Evolutionary conservation across 2,113 vertebrate species (phyloP).

Genomic region (Sebastes fasciatus): DNA sequence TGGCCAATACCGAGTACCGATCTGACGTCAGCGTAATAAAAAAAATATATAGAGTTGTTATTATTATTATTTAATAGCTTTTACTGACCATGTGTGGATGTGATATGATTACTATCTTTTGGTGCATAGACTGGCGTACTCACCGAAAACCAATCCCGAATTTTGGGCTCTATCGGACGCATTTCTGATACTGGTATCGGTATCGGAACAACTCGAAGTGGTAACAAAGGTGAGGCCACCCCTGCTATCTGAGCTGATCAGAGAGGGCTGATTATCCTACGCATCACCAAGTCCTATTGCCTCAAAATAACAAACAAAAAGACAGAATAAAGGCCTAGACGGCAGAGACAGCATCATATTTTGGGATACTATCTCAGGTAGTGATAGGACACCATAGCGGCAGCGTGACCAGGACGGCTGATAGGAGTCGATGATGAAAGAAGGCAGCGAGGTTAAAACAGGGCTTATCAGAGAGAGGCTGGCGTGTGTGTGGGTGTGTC

Average conservation of each 20-base stretch:
- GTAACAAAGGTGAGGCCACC: slow-evolving; percentile 61
- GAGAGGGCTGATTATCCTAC: slow-evolving; percentile 55
- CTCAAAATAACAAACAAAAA: slow-evolving; percentile 58
- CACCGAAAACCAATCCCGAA: too few relatives aligned
- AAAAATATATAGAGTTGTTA: too few relatives aligned
- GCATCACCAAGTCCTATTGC: slow-evolving; percentile 54
- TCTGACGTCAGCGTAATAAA: too few relatives aligned
- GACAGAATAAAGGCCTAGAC: slow-evolving; percentile 50
- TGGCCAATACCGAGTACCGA: too few relatives aligned
- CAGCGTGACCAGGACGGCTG: slow-evolving; percentile 48
- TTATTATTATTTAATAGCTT: too few relatives aligned
- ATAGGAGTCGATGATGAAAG: slow-evolving; percentile 66
- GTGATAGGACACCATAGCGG: slow-evolving; percentile 52
- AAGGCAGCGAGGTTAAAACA: slow-evolving; percentile 40
- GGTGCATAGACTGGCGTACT: too few relatives aligned
- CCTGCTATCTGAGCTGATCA: slow-evolving; percentile 50
- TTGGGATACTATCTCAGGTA: slow-evolving; percentile 51
- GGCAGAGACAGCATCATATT: slow-evolving; percentile 50
- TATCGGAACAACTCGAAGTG: not conserved
- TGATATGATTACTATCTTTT: too few relatives aligned
- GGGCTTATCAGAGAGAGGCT: slow-evolving; percentile 45
- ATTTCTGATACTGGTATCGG: too few relatives aligned
- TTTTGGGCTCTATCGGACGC: too few relatives aligned
- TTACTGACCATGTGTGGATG: too few relatives aligned
- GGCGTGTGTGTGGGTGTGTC: slow-evolving; percentile 43